Conservation (phyloP, 1,140 invertebrate species). For the Ceratoteleas bidentatus region DNA sequence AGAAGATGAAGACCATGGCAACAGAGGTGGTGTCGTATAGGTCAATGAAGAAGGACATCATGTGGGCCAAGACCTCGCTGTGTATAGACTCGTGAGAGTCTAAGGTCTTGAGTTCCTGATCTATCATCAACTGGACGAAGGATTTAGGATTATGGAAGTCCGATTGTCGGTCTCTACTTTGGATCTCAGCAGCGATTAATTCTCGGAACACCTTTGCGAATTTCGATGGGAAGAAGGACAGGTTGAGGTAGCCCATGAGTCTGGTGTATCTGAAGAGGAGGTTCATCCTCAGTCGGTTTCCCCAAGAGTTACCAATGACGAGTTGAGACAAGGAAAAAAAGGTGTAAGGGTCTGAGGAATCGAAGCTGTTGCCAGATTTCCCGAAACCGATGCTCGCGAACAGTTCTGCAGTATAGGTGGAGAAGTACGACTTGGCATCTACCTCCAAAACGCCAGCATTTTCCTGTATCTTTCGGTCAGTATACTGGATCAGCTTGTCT, state of each 20-base stretch:
- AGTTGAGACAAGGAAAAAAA: not conserved
- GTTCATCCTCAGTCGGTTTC: not conserved
- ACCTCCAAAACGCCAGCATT: constrained; percentile 32
- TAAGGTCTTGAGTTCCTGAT: not conserved
- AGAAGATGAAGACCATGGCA: not conserved
- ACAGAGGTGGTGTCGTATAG: constrained; percentile 16
- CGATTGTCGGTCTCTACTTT: not conserved
- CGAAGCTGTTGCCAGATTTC: constrained; percentile 53
- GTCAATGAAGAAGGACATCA: constrained; percentile 16
- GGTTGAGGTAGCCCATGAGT: not conserved
- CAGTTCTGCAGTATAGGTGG: constrained; percentile 57
- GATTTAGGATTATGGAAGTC: not conserved
- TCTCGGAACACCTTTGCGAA: constrained; percentile 11
- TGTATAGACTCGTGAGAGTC: not conserved
- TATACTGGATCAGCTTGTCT: constrained; percentile 30
- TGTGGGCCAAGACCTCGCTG: not conserved
- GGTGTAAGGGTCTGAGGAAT: constrained; percentile 13
- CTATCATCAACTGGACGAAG: constrained; percentile 32
- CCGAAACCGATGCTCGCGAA: constrained; percentile 49
- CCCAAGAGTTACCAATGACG: constrained; percentile 30
- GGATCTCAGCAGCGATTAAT: constrained; percentile 3
- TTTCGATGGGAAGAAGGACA: not conserved
- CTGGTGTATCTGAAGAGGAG: not conserved
- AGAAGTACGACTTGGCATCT: constrained; percentile 66
- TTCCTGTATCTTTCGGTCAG: constrained; percentile 33